phyloP scores from a whole-genome alignment of 2,888 invertebrate species.

The Apodemia hepburni region DNA sequence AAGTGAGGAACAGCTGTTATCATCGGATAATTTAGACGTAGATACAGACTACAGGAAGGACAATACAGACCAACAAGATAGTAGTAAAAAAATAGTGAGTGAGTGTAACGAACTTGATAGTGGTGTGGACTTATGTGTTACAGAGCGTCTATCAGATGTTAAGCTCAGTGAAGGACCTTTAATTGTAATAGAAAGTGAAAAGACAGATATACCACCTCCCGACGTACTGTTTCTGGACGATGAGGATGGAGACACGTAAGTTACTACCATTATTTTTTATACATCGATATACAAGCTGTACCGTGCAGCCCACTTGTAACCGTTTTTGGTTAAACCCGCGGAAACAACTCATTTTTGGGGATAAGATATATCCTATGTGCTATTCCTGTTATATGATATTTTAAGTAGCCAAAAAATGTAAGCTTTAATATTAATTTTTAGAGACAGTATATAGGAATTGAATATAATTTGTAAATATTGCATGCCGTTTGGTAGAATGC shows the following conservation, averaged over 20 bases:
- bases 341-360: too few species aligned
- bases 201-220: conserved; percentile 68
- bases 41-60: conserved; percentile 17
- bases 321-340: too few species aligned
- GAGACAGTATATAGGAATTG: too few species aligned
- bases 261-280: too few species aligned
- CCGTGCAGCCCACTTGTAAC: too few species aligned
- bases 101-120: conserved; percentile 75
- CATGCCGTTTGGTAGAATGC: too few species aligned
- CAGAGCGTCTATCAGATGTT: conserved; percentile 82
- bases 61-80: conserved; percentile 31
- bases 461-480: too few species aligned
- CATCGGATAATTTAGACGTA: conserved; percentile 29
- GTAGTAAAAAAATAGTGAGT: conserved; percentile 45
- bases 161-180: conserved; percentile 45
- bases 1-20: conserved; percentile 38
- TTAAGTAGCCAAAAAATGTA: too few species aligned
- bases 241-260: conserved; percentile 94
- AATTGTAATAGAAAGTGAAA: conserved; percentile 36
- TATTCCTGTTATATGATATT: too few species aligned
- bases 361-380: too few species aligned
- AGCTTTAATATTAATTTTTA: too few species aligned
- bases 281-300: too few species aligned
- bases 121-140: conserved; percentile 78
- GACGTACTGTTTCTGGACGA: conserved; percentile 87